Conservation (phyloP, 2,797 vertebrate genomes). For the Denticeps clupeoides region DNA sequence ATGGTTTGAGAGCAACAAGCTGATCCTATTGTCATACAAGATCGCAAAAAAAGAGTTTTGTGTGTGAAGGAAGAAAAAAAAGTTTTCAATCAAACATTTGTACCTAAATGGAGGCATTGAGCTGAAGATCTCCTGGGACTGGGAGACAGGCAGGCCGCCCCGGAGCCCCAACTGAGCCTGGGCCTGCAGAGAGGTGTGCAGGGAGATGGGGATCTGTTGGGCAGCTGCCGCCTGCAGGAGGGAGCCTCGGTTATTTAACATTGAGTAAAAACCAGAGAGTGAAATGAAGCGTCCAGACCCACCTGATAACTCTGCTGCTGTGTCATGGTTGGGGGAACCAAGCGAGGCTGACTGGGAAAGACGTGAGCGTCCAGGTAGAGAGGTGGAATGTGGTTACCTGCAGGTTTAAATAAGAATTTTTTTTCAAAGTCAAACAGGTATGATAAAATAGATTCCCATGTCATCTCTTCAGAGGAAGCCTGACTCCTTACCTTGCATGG, state of each 20-base stretch:
- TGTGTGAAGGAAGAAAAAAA: not conserved
- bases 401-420: too few species aligned
- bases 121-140: slow-evolving; percentile 97
- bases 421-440: too few species aligned
- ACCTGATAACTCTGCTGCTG: slow-evolving; percentile 97
- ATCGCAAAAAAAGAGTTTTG: not conserved
- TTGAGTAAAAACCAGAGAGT: too few species aligned
- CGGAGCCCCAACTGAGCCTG: slow-evolving; percentile 90
- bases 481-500: slow-evolving; percentile 95
- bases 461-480: too few species aligned
- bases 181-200: slow-evolving; percentile 94
- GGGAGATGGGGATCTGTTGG: slow-evolving; percentile 95
- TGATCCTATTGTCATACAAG: too few species aligned
- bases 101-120: slow-evolving; percentile 94
- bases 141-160: slow-evolving; percentile 88
- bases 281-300: slow-evolving; percentile 35
- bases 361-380: slow-evolving; percentile 93
- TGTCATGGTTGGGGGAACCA: slow-evolving; percentile 85
- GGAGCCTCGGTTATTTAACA: too few species aligned
- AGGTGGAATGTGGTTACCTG: slow-evolving; percentile 90
- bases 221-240: slow-evolving; percentile 85
- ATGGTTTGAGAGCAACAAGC: too few species aligned
- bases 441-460: too few species aligned
- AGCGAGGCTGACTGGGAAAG: slow-evolving; percentile 88
- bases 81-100: not conserved